Evolutionary conservation across 2,797 vertebrate genomes (phyloP), one percentile per base, ranked within the genome.

Genomic region (Ctenopoma kingsleyae): DNA sequence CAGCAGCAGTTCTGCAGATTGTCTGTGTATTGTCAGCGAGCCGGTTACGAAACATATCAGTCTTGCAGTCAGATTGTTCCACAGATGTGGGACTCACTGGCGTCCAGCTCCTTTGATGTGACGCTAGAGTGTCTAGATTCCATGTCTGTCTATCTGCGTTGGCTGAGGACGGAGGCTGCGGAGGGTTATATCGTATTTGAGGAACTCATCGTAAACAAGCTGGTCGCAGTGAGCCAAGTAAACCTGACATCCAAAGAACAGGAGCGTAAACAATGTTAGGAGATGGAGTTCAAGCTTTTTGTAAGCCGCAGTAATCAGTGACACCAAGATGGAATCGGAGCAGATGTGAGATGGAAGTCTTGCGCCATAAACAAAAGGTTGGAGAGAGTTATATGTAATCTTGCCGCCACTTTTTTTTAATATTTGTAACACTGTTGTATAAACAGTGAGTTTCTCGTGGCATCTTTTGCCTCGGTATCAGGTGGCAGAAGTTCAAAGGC

Each of bases 401-500:
- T 80, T 1, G 35, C 44, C 63, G 0, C 52, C 38, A 49, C 52
- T 64, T 72, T 83, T 59, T 78, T 23, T n/a, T n/a, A n/a, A n/a
- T 87, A 65, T 83, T 87, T 36, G 59, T 72, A 57, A 61, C 54
- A 7, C 41, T 75, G 74, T 57, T 76, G 60, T 73, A 13, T 80
- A 87, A 89, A 88, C 86, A 85, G 67, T 58, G n/a, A 36, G 48
- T 5, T 57, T 80, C 78, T 70, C 68, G 13, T 64, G 69, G 63
- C 72, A 32, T 47, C 20, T 22, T 48, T 20, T 44, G 51, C 58
- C 25, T 67, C 35, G 13, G 78, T 35, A 59, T 84, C 35, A 17
- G 72, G 67, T n/a, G 25, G 70, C 55, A 78, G 84, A 87, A 85
- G 90, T 93, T 92, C 89, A 92, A 90, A 93, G 83, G 84, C 84